These are phyloP conservation scores for Channa maculata DNA, from an alignment of 2,113 vertebrate species.

Conservation along the genomic window DNA sequence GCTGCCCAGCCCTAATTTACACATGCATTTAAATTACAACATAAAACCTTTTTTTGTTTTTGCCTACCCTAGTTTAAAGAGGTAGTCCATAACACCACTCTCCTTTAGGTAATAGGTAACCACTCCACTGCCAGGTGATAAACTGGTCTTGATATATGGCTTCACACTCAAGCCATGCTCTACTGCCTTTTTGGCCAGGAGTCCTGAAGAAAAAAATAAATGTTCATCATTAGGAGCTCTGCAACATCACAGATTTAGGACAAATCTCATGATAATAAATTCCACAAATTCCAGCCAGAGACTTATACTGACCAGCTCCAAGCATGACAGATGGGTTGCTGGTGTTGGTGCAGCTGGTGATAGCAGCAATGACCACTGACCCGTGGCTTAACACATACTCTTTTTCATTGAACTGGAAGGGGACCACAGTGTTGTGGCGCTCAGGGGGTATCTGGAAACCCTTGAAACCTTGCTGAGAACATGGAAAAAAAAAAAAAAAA, in stretches of 20 bases:
- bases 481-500: background rate
- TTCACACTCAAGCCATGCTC: conserved; percentile 90
- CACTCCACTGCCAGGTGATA: conserved; percentile 98
- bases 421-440: conserved; percentile 75
- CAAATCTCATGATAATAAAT: background rate
- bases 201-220: conserved; percentile 79
- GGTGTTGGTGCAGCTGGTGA: conserved; percentile 99
- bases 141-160: conserved; percentile 97
- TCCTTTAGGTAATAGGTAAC: conserved; percentile 96
- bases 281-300: background rate
- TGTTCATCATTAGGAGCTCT: background rate
- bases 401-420: conserved; percentile 85
- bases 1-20: too few relatives aligned
- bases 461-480: conserved; percentile 95
- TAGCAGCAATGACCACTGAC: conserved; percentile 96
- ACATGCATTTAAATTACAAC: too few relatives aligned
- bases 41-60: too few relatives aligned
- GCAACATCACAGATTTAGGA: background rate
- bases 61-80: conserved; percentile 72
- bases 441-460: conserved; percentile 91
- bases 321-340: conserved; percentile 99
- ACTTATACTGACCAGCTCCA: conserved; percentile 87
- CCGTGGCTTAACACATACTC: conserved; percentile 90
- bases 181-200: conserved; percentile 95
- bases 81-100: conserved; percentile 94